Conservation (phyloP, 2,888 invertebrate species). For the Mimumesa dahlbomi region DNA sequence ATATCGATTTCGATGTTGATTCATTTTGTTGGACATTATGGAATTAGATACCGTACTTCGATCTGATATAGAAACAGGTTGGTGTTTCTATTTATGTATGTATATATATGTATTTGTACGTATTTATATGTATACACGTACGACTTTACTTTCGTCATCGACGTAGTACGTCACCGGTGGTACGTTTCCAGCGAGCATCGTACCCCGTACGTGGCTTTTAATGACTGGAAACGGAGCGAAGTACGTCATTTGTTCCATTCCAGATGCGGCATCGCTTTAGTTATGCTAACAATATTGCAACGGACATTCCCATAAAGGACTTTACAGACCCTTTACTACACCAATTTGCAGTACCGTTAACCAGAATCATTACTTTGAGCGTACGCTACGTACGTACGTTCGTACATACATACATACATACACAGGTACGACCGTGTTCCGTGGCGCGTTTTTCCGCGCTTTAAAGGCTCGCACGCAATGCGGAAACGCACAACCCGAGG, state of each 20-base stretch:
- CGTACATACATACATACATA: too few species aligned
- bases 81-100: too few species aligned
- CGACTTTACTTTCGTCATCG: not conserved
- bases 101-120: too few species aligned
- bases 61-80: too few species aligned
- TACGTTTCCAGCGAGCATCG: not conserved
- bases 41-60: too few species aligned
- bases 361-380: constrained; percentile 54
- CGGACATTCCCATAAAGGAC: constrained; percentile 57
- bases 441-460: constrained; percentile 56
- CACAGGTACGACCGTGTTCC: constrained; percentile 22
- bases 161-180: not conserved
- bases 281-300: constrained; percentile 44
- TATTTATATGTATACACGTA: too few species aligned
- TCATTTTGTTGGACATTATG: too few species aligned
- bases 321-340: constrained; percentile 59
- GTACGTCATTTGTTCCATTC: constrained; percentile 19
- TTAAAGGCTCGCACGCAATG: constrained; percentile 61
- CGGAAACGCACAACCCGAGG: constrained; percentile 57
- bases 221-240: constrained; percentile 19
- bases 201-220: too few species aligned
- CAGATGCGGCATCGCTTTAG: constrained; percentile 16
- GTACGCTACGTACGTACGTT: constrained; percentile 33
- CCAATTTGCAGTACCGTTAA: constrained; percentile 65
- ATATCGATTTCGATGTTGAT: too few species aligned